These are phyloP conservation scores for Tipula helvola DNA, from an alignment of 2,888 invertebrate genomes.

Conservation along the genomic window DNA sequence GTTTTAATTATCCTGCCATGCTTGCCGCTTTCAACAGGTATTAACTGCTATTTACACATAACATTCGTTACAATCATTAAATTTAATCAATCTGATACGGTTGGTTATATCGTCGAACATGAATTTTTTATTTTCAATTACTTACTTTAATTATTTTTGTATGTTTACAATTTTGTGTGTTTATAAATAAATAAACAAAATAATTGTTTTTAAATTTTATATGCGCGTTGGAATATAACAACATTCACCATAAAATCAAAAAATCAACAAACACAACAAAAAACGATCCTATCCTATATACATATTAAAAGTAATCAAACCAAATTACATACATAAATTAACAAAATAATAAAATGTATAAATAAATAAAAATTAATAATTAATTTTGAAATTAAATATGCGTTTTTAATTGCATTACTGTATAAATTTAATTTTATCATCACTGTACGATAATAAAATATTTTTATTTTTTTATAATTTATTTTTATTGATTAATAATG, in stretches of 20 bases:
- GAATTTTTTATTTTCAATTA: not conserved
- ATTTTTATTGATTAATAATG: no score
- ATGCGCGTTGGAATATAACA: not conserved
- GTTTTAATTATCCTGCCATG: no score
- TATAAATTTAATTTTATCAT: not conserved
- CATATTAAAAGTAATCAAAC: not conserved
- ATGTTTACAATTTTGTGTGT: not conserved
- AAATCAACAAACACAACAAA: no score
- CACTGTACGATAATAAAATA: no score
- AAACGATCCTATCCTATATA: not conserved
- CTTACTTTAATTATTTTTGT: not conserved
- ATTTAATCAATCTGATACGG: not conserved
- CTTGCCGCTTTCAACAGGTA: no score
- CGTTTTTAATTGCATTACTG: not conserved
- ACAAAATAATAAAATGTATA: not conserved
- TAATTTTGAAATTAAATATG: not conserved
- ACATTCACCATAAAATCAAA: not conserved
- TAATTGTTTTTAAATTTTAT: not conserved
- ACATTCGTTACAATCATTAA: no score
- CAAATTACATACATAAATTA: not conserved
- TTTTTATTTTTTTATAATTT: no score
- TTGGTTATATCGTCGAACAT: not conserved
- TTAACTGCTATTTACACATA: no score
- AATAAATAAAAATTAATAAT: not conserved
- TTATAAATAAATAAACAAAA: not conserved